Conservation (phyloP, 2,113 vertebrate genomes). For the Pterocles burchelli region DNA sequence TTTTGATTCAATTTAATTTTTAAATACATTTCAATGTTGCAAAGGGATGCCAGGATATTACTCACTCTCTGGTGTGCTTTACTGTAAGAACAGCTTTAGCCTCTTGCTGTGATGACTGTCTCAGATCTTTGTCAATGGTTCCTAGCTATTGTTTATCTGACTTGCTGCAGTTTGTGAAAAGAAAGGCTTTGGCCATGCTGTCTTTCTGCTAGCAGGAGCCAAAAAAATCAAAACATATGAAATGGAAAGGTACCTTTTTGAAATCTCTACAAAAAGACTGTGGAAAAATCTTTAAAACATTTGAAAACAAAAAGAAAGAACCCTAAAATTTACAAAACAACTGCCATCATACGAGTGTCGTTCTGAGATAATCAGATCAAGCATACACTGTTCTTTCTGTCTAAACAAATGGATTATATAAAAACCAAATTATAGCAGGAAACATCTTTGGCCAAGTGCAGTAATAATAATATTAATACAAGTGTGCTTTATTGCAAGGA, state of each 20-base stretch:
- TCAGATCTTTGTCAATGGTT: neutral
- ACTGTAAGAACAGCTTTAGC: neutral
- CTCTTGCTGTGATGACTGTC: neutral
- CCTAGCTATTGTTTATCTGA: slow-evolving; percentile 2
- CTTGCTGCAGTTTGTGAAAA: neutral
- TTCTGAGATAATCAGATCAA: neutral
- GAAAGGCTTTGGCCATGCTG: neutral
- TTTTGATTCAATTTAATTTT: neutral
- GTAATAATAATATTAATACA: neutral
- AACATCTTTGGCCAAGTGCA: neutral
- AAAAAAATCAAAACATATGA: neutral
- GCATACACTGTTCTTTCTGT: neutral
- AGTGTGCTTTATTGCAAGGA: neutral
- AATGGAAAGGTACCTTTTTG: neutral
- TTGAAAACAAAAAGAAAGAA: neutral
- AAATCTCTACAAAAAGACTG: neutral
- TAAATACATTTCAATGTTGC: neutral
- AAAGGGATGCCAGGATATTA: neutral
- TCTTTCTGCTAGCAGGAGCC: neutral
- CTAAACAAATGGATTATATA: neutral
- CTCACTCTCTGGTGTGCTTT: neutral
- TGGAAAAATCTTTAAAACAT: neutral
- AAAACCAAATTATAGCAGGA: neutral
- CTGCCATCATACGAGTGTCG: neutral
- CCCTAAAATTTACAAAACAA: neutral